phyloP scores from a whole-genome alignment of 2,888 invertebrate genomes.

The Lithophane leautieri region DNA sequence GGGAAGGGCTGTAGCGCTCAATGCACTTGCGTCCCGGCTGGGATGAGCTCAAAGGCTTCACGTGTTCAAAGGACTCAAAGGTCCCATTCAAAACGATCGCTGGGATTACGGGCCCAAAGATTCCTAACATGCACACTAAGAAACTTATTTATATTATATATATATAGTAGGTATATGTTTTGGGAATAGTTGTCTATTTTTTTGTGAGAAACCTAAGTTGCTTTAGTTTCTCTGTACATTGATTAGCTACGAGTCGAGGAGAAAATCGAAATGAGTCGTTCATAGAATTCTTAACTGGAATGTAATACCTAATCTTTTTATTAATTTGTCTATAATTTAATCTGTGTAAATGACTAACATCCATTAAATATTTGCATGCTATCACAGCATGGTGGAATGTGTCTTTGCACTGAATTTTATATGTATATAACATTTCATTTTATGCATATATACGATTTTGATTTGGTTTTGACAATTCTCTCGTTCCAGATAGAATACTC shows the following conservation, averaged over 20 bases:
- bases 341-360: too few species aligned
- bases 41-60: conserved; percentile 63
- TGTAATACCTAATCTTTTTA: too few species aligned
- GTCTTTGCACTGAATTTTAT: too few species aligned
- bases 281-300: too few species aligned
- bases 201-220: neutral
- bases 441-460: too few species aligned
- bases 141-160: neutral
- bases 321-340: too few species aligned
- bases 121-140: neutral
- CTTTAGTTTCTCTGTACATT: neutral
- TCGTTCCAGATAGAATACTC: too few species aligned
- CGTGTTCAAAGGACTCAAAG: conserved; percentile 60
- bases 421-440: too few species aligned
- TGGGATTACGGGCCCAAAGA: conserved; percentile 24
- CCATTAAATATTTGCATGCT: too few species aligned
- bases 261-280: too few species aligned
- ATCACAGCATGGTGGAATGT: too few species aligned
- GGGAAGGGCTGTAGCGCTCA: conserved; percentile 66
- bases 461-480: neutral
- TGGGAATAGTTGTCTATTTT: neutral
- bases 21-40: conserved; percentile 80
- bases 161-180: neutral
- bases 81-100: conserved; percentile 51
- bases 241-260: neutral